Conservation (phyloP, 1,140 invertebrate species). For the Drosophila micromelanica region DNA sequence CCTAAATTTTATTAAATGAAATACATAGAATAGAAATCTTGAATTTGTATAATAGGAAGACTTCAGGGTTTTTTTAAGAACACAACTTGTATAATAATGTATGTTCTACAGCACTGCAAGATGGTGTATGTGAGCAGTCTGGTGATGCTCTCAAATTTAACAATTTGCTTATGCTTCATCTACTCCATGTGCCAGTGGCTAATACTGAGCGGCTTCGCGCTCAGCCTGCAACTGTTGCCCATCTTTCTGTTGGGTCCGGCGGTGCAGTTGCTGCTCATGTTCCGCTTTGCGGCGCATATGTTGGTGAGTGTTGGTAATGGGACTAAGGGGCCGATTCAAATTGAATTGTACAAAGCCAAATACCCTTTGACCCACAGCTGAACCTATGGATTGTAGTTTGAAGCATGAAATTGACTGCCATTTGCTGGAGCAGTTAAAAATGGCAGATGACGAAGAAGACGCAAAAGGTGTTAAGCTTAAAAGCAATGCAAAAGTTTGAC, state of each 20-base stretch:
- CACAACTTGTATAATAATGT: background rate
- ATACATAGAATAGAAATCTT: too few species aligned
- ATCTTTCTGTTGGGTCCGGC: constrained; percentile 53
- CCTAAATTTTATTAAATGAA: too few species aligned
- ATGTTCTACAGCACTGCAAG: constrained; percentile 52
- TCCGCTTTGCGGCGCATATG: constrained; percentile 40
- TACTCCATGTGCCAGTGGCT: constrained; percentile 49
- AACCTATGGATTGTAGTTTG: constrained; percentile 49
- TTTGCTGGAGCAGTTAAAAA: background rate
- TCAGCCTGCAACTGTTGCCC: constrained; percentile 28
- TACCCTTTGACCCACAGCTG: constrained; percentile 16
- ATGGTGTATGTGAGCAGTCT: constrained; percentile 49
- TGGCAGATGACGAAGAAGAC: background rate
- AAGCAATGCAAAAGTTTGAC: constrained; percentile 40
- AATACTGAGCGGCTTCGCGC: constrained; percentile 10
- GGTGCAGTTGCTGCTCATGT: constrained; percentile 43
- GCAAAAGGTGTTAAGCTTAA: background rate
- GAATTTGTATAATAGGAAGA: too few species aligned
- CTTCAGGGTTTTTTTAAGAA: too few species aligned
- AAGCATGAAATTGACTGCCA: constrained; percentile 47
- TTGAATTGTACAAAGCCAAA: constrained; percentile 19
- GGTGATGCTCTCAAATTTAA: constrained; percentile 50
- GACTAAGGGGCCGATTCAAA: background rate
- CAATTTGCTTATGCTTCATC: constrained; percentile 52
- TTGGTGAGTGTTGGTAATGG: constrained; percentile 41